Evolutionary conservation across 2,797 vertebrate species (phyloP).

Genomic region (Falco columbarius): DNA sequence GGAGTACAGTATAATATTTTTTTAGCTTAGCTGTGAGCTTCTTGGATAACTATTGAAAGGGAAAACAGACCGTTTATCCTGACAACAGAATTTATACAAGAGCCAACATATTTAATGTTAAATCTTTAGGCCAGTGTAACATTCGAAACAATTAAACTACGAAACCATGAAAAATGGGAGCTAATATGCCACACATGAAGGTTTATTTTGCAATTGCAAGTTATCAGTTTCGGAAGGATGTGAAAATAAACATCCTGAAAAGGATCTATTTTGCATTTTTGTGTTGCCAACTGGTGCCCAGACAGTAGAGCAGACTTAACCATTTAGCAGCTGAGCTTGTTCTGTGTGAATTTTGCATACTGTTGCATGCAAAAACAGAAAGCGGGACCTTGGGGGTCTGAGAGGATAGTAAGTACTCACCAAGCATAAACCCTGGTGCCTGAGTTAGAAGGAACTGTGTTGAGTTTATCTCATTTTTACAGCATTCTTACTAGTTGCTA

Average conservation of each 20-base stretch:
- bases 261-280: constrained; percentile 72
- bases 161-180: constrained; percentile 63
- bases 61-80: constrained; percentile 30
- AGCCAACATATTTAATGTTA: constrained; percentile 58
- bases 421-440: background rate
- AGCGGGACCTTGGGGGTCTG: background rate
- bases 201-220: constrained; percentile 71
- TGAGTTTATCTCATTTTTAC: constrained; percentile 62
- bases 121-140: constrained; percentile 58
- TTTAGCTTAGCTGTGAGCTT: constrained; percentile 14
- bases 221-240: constrained; percentile 73
- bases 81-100: constrained; percentile 45
- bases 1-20: constrained; percentile 28
- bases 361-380: background rate
- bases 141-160: constrained; percentile 69
- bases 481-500: constrained; percentile 42
- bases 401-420: background rate
- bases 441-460: constrained; percentile 19
- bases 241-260: constrained; percentile 75
- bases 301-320: constrained; percentile 69
- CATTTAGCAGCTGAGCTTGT: constrained; percentile 41
- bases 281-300: constrained; percentile 72
- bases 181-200: constrained; percentile 42
- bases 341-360: constrained; percentile 10
- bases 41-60: constrained; percentile 26